Conservation (phyloP, 2,888 invertebrate genomes). For the Dorcus parallelipipedus region DNA sequence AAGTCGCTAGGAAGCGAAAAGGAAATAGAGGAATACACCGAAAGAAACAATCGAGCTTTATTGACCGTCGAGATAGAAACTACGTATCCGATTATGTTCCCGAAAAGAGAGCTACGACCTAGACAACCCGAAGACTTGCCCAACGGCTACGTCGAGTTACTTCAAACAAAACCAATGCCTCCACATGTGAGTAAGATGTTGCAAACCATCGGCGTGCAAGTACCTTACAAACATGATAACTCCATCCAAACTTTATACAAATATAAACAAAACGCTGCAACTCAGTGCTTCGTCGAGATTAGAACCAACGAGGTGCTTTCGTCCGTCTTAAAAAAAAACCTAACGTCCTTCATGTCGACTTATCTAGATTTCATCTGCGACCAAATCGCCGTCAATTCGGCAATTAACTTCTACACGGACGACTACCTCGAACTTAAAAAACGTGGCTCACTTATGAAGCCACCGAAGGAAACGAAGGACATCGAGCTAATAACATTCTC, state of each 20-base stretch:
- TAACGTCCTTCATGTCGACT: constrained; percentile 36
- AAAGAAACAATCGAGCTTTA: constrained; percentile 56
- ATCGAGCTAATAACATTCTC: constrained; percentile 63
- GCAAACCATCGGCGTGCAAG: constrained; percentile 59
- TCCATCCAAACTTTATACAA: constrained; percentile 66
- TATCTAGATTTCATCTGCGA: constrained; percentile 35
- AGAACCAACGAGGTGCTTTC: constrained; percentile 27
- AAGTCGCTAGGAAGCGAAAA: constrained; percentile 61
- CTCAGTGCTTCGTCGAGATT: constrained; percentile 57
- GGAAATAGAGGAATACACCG: constrained; percentile 58
- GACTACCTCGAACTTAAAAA: constrained; percentile 57
- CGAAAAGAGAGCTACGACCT: constrained; percentile 50
- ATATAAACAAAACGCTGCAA: constrained; percentile 67
- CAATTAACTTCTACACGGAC: constrained; percentile 59
- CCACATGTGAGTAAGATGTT: constrained; percentile 57
- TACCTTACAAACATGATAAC: constrained; percentile 44
- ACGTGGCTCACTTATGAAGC: constrained; percentile 4
- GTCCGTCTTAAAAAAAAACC: constrained; percentile 34
- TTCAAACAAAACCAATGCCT: constrained; percentile 57
- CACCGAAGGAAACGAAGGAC: constrained; percentile 30
- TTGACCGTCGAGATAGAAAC: constrained; percentile 67
- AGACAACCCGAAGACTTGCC: constrained; percentile 57
- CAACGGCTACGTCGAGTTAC: constrained; percentile 68
- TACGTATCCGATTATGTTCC: constrained; percentile 54
- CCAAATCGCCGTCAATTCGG: constrained; percentile 37